Evolutionary conservation across 2,888 invertebrate species (phyloP).

Genomic region (Zaprionus bogoriensis): DNA sequence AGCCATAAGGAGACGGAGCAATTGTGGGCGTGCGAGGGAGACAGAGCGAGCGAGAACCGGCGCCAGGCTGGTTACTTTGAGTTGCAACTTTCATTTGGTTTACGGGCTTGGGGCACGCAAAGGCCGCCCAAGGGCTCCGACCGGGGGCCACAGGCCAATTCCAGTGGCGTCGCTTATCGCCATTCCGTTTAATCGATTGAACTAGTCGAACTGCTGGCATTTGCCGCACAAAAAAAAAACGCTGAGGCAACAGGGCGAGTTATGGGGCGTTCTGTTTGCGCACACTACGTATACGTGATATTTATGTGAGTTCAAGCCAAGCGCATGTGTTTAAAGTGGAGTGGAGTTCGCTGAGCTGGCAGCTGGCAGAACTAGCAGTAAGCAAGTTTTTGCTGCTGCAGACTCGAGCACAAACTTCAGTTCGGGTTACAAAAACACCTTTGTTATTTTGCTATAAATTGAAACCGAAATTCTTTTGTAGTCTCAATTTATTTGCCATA

Average conservation of each 20-base stretch:
- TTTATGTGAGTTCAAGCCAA: conserved; percentile 1
- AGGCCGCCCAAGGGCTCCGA: conserved; percentile 8
- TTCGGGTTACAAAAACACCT: too few relatives aligned
- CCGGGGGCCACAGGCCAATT: conserved; percentile 22
- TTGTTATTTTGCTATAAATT: too few relatives aligned
- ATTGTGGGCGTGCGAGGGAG: background rate
- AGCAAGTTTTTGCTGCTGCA: too few relatives aligned
- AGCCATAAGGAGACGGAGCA: background rate
- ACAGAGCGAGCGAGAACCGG: background rate
- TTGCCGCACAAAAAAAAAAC: conserved; percentile 6
- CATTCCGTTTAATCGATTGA: conserved; percentile 44
- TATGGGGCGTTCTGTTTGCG: conserved; percentile 26
- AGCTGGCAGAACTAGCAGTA: too few relatives aligned
- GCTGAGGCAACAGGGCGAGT: background rate
- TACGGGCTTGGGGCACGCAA: conserved; percentile 43
- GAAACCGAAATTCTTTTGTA: too few relatives aligned
- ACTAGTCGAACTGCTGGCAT: conserved; percentile 35
- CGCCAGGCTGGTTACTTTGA: conserved; percentile 26
- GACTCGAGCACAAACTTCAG: too few relatives aligned
- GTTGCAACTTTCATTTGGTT: conserved; percentile 41
- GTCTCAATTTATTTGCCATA: background rate
- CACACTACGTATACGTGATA: conserved; percentile 30
- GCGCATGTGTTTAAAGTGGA: background rate
- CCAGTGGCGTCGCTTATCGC: conserved; percentile 34
- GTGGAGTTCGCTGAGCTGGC: background rate